Evolutionary conservation across 1,140 invertebrate species (phyloP).

Genomic region (Coptotermes formosanus): DNA sequence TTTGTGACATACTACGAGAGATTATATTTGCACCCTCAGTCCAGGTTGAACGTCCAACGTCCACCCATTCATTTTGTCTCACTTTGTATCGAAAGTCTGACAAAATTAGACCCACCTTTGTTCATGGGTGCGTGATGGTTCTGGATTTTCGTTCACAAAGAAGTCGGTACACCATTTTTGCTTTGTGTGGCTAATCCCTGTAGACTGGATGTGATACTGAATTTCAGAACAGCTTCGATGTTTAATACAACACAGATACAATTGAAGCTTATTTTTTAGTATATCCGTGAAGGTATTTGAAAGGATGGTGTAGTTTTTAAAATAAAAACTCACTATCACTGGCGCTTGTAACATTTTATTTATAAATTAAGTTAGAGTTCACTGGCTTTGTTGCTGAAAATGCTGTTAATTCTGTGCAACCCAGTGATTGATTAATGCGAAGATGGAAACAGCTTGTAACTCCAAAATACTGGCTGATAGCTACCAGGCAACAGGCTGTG

Average conservation of each 20-base stretch:
- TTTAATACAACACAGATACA: neutral
- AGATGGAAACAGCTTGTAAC: no score
- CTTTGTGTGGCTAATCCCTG: neutral
- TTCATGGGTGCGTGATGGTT: neutral
- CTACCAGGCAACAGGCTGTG: no score
- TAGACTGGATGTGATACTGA: neutral
- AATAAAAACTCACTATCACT: no score
- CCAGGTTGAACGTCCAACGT: neutral
- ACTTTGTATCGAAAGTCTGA: neutral
- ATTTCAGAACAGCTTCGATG: neutral
- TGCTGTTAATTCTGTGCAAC: no score
- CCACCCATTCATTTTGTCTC: neutral
- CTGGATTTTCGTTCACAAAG: neutral
- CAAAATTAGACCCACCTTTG: neutral
- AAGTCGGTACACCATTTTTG: neutral
- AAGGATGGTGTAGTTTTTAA: neutral
- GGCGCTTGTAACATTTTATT: no score
- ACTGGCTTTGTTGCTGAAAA: no score
- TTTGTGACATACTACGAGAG: neutral
- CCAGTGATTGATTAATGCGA: no score
- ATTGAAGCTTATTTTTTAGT: neutral
- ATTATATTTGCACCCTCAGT: neutral
- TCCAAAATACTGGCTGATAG: no score
- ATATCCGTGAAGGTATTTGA: neutral
- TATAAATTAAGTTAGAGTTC: no score